Evolutionary conservation across 1,140 invertebrate genomes (phyloP).

Genomic region (Psilanteris sp.): DNA sequence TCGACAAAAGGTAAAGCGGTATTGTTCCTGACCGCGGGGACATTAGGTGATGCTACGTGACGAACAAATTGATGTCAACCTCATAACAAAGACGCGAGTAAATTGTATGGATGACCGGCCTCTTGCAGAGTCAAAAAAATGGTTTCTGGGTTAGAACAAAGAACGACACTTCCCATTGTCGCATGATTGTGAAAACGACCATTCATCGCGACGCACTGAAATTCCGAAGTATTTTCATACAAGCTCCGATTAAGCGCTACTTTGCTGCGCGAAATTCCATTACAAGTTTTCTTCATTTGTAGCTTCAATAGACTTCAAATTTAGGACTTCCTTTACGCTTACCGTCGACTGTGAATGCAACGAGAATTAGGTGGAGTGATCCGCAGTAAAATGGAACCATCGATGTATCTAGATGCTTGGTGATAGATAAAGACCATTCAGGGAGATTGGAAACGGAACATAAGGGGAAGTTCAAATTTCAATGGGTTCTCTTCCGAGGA

Average conservation of each 20-base stretch:
- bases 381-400: too few species aligned
- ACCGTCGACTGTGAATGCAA: too few species aligned
- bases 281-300: too few species aligned
- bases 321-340: neutral
- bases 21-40: constrained; percentile 8
- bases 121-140: constrained; percentile 24
- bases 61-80: constrained; percentile 35
- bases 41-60: constrained; percentile 13
- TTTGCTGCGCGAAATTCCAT: constrained; percentile 10
- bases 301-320: neutral
- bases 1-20: constrained; percentile 25
- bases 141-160: constrained; percentile 54
- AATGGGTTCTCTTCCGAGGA: too few species aligned
- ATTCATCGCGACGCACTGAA: constrained; percentile 7
- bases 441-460: too few species aligned
- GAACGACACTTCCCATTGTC: constrained; percentile 10
- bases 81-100: constrained; percentile 22
- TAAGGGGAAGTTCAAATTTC: too few species aligned
- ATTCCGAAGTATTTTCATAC: constrained; percentile 17
- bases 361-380: too few species aligned
- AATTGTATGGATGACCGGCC: constrained; percentile 56
- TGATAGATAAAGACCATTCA: too few species aligned
- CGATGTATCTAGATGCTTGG: too few species aligned
- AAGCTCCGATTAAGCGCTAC: constrained; percentile 1
- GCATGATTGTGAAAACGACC: constrained; percentile 18